Evolutionary conservation across 1,140 invertebrate genomes (phyloP).

Genomic region (Hylaeus volcanicus): DNA sequence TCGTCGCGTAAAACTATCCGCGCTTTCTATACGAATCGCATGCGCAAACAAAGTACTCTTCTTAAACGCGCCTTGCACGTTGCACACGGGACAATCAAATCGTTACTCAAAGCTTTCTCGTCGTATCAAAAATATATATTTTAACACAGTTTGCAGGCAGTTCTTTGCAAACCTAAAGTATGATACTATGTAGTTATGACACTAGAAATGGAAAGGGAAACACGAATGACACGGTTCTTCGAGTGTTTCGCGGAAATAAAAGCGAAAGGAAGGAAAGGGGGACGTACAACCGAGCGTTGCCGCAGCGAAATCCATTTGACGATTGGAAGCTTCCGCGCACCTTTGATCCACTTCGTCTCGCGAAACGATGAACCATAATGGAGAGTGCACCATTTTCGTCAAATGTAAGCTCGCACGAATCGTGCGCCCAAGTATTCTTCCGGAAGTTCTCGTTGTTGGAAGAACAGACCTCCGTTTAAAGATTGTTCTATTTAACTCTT

Average conservation of each 20-base stretch:
- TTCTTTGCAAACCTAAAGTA: too few species aligned
- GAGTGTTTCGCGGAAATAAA: conserved; percentile 14
- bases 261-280: not conserved
- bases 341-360: conserved; percentile 37
- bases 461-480: conserved; percentile 18
- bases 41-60: not conserved
- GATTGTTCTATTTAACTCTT: conserved; percentile 2
- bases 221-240: not conserved
- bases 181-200: too few species aligned
- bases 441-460: not conserved
- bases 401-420: not conserved
- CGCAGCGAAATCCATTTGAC: conserved; percentile 48
- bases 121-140: too few species aligned
- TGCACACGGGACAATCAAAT: too few species aligned
- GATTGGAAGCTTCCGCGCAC: conserved; percentile 34
- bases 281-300: not conserved
- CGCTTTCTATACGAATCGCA: not conserved
- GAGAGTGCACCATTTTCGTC: conserved; percentile 34
- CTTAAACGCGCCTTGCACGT: not conserved
- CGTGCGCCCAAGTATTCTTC: not conserved
- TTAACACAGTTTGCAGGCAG: too few species aligned
- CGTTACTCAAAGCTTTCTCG: not conserved
- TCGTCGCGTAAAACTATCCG: not conserved
- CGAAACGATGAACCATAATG: conserved; percentile 55
- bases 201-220: not conserved